Percentiles rank a stretch among this genome's conserved stretches.
phyloP scores from a whole-genome alignment of 2,888 invertebrate species.

The Lepetodrilus schrolli region DNA sequence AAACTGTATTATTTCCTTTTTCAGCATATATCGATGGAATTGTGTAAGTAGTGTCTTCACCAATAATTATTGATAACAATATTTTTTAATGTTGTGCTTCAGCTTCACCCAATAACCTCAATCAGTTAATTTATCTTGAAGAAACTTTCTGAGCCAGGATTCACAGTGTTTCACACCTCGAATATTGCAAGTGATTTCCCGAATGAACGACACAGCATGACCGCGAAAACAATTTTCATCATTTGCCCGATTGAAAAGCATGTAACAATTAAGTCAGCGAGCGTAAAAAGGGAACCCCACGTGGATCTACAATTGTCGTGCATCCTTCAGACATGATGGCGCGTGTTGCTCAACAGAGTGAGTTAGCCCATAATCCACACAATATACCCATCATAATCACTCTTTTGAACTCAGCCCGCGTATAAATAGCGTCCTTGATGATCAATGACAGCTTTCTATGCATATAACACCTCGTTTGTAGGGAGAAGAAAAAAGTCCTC shows the following conservation, averaged over 20 bases:
- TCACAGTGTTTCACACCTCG: too few species aligned
- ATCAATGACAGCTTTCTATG: conserved; percentile 22
- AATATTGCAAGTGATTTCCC: conserved; percentile 14
- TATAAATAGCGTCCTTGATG: conserved; percentile 16
- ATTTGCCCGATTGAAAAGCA: conserved; percentile 6
- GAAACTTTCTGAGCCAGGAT: too few species aligned
- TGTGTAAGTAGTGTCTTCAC: too few species aligned
- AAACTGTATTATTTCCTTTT: too few species aligned
- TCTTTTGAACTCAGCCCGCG: conserved; percentile 7
- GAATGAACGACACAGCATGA: conserved; percentile 4
- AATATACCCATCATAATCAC: conserved; percentile 28
- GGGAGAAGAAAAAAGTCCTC: neutral
- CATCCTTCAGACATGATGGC: conserved; percentile 11
- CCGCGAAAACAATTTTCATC: neutral
- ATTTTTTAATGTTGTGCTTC: too few species aligned
- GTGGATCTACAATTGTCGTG: neutral
- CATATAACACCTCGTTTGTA: conserved; percentile 19
- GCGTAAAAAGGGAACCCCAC: neutral
- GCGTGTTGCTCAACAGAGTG: conserved; percentile 6
- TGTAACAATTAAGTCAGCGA: conserved; percentile 19
- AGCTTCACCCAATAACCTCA: too few species aligned
- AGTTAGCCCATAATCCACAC: neutral
- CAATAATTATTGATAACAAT: too few species aligned
- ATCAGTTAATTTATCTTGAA: too few species aligned
- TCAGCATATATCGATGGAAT: too few species aligned